phyloP scores from a whole-genome alignment of 2,888 invertebrate species.

The Halictus ligatus region DNA sequence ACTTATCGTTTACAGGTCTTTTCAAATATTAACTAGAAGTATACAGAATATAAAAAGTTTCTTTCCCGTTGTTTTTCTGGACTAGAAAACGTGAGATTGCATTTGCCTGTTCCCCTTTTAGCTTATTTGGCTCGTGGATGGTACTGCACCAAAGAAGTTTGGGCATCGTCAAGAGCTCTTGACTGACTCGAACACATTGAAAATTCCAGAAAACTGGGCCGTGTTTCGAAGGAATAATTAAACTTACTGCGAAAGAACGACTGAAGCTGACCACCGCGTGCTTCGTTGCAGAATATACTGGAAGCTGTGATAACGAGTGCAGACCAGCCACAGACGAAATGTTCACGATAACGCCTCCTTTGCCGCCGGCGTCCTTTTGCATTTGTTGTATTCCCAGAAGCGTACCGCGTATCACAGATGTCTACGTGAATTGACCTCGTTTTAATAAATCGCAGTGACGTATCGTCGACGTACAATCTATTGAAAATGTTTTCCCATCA shows the following conservation, averaged over 20 bases:
- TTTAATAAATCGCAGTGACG: slow-evolving; percentile 15
- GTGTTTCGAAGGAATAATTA: neutral
- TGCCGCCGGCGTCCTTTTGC: slow-evolving; percentile 84
- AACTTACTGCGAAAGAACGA: slow-evolving; percentile 79
- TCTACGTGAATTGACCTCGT: slow-evolving; percentile 71
- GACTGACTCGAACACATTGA: neutral
- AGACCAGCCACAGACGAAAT: slow-evolving; percentile 87
- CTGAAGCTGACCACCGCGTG: slow-evolving; percentile 82
- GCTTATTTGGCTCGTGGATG: too few species aligned
- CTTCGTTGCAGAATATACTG: slow-evolving; percentile 88
- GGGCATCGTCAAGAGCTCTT: neutral
- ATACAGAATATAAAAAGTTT: neutral
- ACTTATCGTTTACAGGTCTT: neutral
- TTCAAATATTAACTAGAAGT: neutral
- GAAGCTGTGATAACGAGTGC: slow-evolving; percentile 85
- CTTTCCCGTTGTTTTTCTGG: too few species aligned
- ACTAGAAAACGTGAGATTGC: too few species aligned
- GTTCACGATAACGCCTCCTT: slow-evolving; percentile 89
- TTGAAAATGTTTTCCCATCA: neutral
- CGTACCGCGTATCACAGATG: slow-evolving; percentile 83
- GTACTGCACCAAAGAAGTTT: neutral
- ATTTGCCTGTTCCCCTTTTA: too few species aligned
- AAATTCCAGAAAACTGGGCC: neutral
- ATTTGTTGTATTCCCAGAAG: slow-evolving; percentile 84
- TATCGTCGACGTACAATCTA: neutral